A percentile compares a stretch with the other conserved stretches of the same genome.
Conservation (phyloP, 2,888 invertebrate species). For the Girardia tigrina region DNA sequence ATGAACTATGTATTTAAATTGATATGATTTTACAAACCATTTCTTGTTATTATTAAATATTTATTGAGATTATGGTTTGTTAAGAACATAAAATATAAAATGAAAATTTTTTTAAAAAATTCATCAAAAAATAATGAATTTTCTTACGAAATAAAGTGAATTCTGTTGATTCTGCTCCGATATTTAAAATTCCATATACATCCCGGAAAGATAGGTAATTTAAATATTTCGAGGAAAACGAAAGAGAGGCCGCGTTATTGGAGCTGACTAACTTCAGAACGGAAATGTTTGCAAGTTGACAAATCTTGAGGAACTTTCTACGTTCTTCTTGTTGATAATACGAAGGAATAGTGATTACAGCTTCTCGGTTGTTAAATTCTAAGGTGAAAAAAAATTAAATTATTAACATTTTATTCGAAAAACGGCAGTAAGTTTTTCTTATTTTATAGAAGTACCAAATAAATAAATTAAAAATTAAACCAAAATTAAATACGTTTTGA, state of each 20-base stretch:
- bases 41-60: no score
- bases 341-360: background rate
- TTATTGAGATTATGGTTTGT: no score
- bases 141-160: background rate
- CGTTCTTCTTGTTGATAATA: background rate
- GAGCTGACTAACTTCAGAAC: background rate
- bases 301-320: background rate
- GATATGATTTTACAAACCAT: no score
- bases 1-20: no score
- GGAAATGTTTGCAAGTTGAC: background rate
- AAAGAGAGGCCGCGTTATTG: background rate
- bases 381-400: no score
- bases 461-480: no score
- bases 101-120: background rate
- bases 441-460: no score
- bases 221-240: background rate
- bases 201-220: background rate
- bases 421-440: no score
- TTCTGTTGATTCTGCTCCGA: background rate
- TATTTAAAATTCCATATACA: background rate
- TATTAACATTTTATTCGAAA: no score
- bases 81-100: background rate
- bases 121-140: background rate
- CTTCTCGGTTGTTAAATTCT: background rate
- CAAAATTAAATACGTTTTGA: no score